These are phyloP conservation scores for Tragopan temminckii DNA, from an alignment of 2,797 vertebrate genomes.

Conservation along the genomic window DNA sequence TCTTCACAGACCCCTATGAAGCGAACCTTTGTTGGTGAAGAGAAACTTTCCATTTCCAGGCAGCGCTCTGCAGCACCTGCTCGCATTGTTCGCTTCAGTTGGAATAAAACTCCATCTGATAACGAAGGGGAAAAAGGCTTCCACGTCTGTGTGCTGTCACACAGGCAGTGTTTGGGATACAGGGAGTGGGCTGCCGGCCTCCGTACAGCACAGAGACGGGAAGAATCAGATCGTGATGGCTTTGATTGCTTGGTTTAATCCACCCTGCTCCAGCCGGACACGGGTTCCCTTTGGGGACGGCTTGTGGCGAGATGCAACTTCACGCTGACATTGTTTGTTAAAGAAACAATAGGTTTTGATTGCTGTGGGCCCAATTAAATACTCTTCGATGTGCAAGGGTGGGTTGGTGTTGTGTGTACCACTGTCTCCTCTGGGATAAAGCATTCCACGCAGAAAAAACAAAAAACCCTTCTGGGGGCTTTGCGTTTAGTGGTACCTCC, in stretches of 20 bases:
- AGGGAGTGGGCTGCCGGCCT: neutral
- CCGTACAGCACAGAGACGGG: accelerated
- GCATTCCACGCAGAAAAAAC: neutral
- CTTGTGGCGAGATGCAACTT: neutral
- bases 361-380: neutral
- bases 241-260: neutral
- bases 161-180: accelerated
- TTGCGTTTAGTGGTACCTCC: no score
- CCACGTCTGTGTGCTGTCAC: neutral
- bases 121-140: neutral
- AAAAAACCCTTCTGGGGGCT: neutral
- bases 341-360: neutral
- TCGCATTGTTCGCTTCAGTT: slow-evolving; percentile 21
- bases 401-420: neutral
- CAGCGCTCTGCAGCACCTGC: neutral
- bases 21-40: slow-evolving; percentile 13
- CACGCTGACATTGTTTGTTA: neutral
- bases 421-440: neutral
- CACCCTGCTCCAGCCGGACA: neutral
- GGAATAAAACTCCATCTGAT: slow-evolving; percentile 46
- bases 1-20: slow-evolving; percentile 61
- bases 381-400: neutral
- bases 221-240: neutral
- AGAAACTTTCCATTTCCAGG: slow-evolving; percentile 37
- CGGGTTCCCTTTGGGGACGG: neutral